Base-by-base conservation (phyloP, 2,888 invertebrate genomes). In the Leptinotarsa rubiginosa region DNA sequence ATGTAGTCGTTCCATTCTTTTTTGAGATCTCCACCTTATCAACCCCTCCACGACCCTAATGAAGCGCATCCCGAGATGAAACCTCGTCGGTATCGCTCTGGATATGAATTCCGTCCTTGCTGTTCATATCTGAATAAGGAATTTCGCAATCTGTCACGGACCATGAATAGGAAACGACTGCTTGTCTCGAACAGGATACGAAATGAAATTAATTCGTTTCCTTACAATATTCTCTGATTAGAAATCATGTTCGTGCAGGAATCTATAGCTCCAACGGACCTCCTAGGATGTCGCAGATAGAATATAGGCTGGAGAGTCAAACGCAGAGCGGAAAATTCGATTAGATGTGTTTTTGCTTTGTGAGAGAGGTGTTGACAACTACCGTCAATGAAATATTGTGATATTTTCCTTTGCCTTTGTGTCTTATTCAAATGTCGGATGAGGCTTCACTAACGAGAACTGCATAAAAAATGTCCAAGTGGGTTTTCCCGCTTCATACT, bases 191-290 rank as follows among this genome's bases (percentile, higher is more conserved):
- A 65, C 77, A 77, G 75, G 56, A 54, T 56, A 54, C 25, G 25
- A 54, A 73, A 70, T 73, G 70, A 70, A 77, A 77, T 77, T 77
- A 77, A 77, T 75, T 73, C 71, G 64, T 47, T 70, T 74, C 70
- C 74, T 74, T 74, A 74, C 74, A 67, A 67, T 62, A 52, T 74
- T 74, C 74, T 66, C 74, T 50, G 67, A 74, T 74, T 74, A 67
- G 74, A 70, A 74, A 66, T 74, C 67, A 47, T 74, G 70, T 74
- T 70, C 74, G 47, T 70, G 64, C 47, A 62, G 64, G 67, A 74
- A 74, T 74, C 74, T 74, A 74, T 74, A 66, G 50, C 70, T 47
- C 18, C 22, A 13, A 59, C 59, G 67, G 64, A 70, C 74, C 74
- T 70, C 74, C 74, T 67, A 70, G 31, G 41, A 62, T 4, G 62